Evolutionary conservation across 2,797 vertebrate species (phyloP), one percentile per base, ranked within the genome.

Genomic region (Rachycentron canadum): DNA sequence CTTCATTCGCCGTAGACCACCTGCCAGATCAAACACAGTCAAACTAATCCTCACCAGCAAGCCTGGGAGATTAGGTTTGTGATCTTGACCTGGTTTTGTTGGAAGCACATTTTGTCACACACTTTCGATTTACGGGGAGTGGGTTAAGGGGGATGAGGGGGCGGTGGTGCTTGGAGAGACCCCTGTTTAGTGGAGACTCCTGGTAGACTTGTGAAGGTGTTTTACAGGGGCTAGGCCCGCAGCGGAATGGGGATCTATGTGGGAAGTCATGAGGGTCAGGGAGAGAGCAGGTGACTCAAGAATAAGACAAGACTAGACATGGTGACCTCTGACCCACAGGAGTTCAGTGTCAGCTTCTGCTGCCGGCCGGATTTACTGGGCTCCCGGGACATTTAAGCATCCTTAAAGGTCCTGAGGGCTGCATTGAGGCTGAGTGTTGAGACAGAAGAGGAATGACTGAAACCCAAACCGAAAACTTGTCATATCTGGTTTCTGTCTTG

Each of bases 21-120:
- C 89, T 91, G 90, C 81, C 90, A 90, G 89, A 92, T 93, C 86
- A 93, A 90, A 91, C 76, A 59, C 78, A 82, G 78, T 86, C 87
- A 78, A 23, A 77, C 77, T 93, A 91, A 92, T 92, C 90, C 86
- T 85, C 78, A 79, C 56, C 80, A 91, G 86, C 87, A 90, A 81
- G 71, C 79, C 77, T 47, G 34, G 62, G 66, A 88, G 89, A 90
- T 89, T 91, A 88, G 76, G 85, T 81, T 89, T 84, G 73, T 21
- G 38, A 81, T 88, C 82, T 81, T 91, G 88, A 91, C 87, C 90
- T 74, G 73, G 61, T 91, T 92, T 91, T 80, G 56, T 47, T 52
- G 60, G 45, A 43, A 85, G 73, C 73, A 81, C 62, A 87, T 86
- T 86, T 88, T 79, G 83, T 80, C 80, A 86, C 79, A 84, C 70